These are phyloP conservation scores for Cotesia congregata DNA, from an alignment of 2,888 invertebrate genomes.

Conservation along the genomic window DNA sequence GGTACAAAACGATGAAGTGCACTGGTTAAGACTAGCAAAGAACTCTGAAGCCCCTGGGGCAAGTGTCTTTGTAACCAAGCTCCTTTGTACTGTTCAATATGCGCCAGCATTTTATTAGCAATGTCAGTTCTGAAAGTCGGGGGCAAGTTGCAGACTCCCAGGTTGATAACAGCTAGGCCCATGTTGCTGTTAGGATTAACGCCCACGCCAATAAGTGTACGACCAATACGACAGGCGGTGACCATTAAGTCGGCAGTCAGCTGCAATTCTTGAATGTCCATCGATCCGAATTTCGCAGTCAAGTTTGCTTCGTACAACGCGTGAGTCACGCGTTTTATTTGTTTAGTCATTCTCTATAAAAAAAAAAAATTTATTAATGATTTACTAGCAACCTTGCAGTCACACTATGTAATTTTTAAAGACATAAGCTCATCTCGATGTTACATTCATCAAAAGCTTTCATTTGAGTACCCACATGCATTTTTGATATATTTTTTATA, in stretches of 20 bases:
- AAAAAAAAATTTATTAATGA: constrained; percentile 36
- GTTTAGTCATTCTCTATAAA: constrained; percentile 73
- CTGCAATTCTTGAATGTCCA: constrained; percentile 73
- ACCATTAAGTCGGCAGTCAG: constrained; percentile 76
- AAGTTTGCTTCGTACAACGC: constrained; percentile 68
- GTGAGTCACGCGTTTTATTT: constrained; percentile 73
- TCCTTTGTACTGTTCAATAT: constrained; percentile 73
- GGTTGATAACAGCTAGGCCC: constrained; percentile 74
- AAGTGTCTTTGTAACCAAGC: constrained; percentile 73
- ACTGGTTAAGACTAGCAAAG: constrained; percentile 71
- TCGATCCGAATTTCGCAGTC: constrained; percentile 68
- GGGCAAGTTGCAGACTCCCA: constrained; percentile 76
- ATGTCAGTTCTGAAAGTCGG: constrained; percentile 77
- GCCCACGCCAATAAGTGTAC: constrained; percentile 73
- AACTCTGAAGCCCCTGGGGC: constrained; percentile 72
- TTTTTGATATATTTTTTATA: too few species aligned
- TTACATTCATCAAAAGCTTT: too few species aligned
- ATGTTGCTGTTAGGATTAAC: constrained; percentile 73
- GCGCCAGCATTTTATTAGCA: constrained; percentile 75
- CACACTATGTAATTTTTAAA: too few species aligned
- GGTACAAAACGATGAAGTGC: constrained; percentile 72
- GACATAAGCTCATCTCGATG: too few species aligned
- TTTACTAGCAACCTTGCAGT: not conserved
- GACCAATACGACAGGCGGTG: constrained; percentile 74
- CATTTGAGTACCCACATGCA: too few species aligned